Conservation (phyloP, 2,888 invertebrate species). For the Aphrophora alni region DNA sequence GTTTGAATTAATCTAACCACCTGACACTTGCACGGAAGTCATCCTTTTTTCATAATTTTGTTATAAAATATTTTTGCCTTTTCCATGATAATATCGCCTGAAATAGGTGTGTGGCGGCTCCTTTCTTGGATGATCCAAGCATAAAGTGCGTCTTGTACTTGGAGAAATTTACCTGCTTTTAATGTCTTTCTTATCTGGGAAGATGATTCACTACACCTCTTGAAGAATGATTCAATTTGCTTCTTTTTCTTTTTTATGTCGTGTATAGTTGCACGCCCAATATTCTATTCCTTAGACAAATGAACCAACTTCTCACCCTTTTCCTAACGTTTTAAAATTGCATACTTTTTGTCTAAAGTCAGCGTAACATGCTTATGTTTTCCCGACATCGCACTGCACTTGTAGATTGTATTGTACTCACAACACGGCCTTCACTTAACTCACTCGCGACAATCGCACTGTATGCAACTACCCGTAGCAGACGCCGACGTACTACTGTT, state of each 20-base stretch:
- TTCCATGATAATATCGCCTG: background rate
- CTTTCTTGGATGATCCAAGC: slow-evolving; percentile 2
- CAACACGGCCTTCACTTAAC: no score
- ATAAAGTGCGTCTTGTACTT: slow-evolving; percentile 6
- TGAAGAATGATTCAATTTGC: background rate
- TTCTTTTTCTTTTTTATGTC: background rate
- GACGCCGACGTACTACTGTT: no score
- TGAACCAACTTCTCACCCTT: background rate
- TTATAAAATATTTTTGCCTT: background rate
- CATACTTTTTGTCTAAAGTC: background rate
- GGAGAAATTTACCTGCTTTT: background rate
- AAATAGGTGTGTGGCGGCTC: background rate
- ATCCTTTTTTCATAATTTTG: background rate
- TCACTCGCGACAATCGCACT: no score
- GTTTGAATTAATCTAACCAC: background rate
- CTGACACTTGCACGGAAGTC: background rate
- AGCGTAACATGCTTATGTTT: background rate
- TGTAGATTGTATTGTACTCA: no score
- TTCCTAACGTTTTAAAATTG: background rate
- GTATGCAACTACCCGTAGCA: no score
- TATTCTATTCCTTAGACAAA: background rate
- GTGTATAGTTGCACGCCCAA: background rate
- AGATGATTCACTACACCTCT: background rate
- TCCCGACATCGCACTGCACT: background rate
- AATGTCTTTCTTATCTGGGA: background rate